Evolutionary conservation across 2,888 invertebrate species (phyloP).

Genomic region (Eupithecia dodoneata): DNA sequence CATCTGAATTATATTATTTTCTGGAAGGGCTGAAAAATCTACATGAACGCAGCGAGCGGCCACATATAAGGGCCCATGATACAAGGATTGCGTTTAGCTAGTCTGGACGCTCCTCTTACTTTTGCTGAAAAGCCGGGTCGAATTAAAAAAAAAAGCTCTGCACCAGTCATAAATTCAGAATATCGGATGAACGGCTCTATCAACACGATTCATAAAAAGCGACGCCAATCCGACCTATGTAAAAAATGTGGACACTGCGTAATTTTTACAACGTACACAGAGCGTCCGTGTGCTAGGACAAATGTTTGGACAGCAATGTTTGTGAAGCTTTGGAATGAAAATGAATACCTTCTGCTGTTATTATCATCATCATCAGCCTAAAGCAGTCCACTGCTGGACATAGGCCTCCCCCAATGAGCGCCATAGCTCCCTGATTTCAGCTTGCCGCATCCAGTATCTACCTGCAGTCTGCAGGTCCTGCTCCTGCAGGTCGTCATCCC

Average conservation of each 20-base stretch:
- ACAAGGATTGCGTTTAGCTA: neutral
- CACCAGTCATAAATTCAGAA: neutral
- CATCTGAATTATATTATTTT: neutral
- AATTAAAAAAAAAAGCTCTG: too few species aligned
- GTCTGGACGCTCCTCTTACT: neutral
- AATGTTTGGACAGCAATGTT: slow-evolving; percentile 41
- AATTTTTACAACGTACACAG: slow-evolving; percentile 30
- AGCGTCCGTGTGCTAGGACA: slow-evolving; percentile 42
- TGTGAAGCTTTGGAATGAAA: neutral
- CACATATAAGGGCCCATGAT: neutral
- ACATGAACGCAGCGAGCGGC: neutral
- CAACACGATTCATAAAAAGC: slow-evolving; percentile 44
- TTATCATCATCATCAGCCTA: too few species aligned
- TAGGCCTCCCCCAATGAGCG: too few species aligned
- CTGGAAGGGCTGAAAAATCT: neutral
- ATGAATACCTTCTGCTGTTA: neutral
- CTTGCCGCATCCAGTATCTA: too few species aligned
- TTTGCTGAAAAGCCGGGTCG: neutral
- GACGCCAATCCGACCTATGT: slow-evolving; percentile 39
- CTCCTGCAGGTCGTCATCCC: too few species aligned
- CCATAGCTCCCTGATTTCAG: too few species aligned
- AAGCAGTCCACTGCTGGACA: too few species aligned
- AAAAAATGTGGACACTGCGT: slow-evolving; percentile 45
- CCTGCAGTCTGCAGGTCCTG: too few species aligned
- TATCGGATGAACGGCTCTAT: slow-evolving; percentile 37